Evolutionary conservation across 2,888 invertebrate genomes (phyloP).

Genomic region (Lycocerus yunnanus): DNA sequence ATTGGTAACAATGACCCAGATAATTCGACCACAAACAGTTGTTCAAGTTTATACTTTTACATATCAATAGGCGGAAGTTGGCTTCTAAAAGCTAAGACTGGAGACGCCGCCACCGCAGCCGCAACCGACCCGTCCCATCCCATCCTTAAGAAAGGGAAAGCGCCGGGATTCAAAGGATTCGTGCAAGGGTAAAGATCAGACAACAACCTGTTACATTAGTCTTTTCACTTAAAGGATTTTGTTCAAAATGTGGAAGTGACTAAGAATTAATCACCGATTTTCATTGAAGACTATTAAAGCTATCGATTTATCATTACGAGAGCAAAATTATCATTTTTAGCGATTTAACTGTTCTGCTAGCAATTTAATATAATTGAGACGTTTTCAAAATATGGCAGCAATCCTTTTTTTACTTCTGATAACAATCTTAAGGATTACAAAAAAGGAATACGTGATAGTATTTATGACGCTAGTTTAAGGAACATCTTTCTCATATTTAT

Average conservation of each 20-base stretch:
- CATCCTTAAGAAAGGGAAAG: constrained; percentile 46
- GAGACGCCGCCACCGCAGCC: constrained; percentile 34
- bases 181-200: constrained; percentile 45
- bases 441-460: neutral
- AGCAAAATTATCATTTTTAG: neutral
- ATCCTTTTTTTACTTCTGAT: neutral
- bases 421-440: neutral
- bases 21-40: constrained; percentile 37
- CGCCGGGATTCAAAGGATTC: constrained; percentile 46
- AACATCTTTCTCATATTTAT: neutral
- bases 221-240: constrained; percentile 33
- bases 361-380: neutral
- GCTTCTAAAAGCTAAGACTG: constrained; percentile 32
- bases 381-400: neutral
- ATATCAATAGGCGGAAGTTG: constrained; percentile 45
- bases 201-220: constrained; percentile 44
- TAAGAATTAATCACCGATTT: constrained; percentile 30
- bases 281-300: constrained; percentile 9
- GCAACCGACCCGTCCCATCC: constrained; percentile 38
- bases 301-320: neutral
- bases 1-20: constrained; percentile 23
- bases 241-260: constrained; percentile 31
- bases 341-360: neutral
- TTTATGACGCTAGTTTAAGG: neutral
- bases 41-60: constrained; percentile 46